A percentile compares a stretch with the other conserved stretches of the same genome.
These are phyloP conservation scores for Sphenopsis melanotis DNA, from an alignment of 2,797 vertebrate species.

Conservation along the genomic window DNA sequence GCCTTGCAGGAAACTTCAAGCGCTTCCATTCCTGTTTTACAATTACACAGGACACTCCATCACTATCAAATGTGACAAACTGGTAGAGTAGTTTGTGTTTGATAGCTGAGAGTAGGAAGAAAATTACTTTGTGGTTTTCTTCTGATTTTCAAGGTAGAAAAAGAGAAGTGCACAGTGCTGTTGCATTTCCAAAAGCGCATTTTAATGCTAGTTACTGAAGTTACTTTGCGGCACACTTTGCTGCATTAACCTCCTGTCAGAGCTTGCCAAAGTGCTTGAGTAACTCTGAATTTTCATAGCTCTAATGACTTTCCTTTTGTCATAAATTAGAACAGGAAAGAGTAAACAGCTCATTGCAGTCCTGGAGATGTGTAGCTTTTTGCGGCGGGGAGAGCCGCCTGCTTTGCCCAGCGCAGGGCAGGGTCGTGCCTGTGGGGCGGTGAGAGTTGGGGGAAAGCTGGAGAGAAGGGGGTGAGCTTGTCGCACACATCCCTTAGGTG, in stretches of 20 bases:
- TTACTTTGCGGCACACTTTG: not conserved
- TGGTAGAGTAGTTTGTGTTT: not conserved
- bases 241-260: not conserved
- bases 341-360: not conserved
- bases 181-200: not conserved
- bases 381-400: not conserved
- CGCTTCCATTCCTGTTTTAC: constrained; percentile 30
- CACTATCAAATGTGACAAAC: not conserved
- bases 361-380: not conserved
- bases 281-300: not conserved
- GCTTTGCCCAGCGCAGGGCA: not conserved
- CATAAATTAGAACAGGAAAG: not conserved
- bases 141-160: not conserved
- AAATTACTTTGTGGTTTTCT: not conserved
- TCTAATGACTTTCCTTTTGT: constrained; percentile 19
- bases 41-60: not conserved
- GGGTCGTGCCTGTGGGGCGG: not conserved
- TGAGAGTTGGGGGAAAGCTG: not conserved
- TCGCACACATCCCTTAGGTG: constrained; percentile 60
- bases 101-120: not conserved
- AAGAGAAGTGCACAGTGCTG: not conserved
- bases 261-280: not conserved
- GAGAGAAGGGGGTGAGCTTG: not conserved
- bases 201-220: not conserved
- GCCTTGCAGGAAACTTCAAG: constrained; percentile 37